Evolutionary conservation across 2,888 invertebrate species (phyloP), one percentile per base, ranked within the genome.

Genomic region (Sylvicola cinctus): DNA sequence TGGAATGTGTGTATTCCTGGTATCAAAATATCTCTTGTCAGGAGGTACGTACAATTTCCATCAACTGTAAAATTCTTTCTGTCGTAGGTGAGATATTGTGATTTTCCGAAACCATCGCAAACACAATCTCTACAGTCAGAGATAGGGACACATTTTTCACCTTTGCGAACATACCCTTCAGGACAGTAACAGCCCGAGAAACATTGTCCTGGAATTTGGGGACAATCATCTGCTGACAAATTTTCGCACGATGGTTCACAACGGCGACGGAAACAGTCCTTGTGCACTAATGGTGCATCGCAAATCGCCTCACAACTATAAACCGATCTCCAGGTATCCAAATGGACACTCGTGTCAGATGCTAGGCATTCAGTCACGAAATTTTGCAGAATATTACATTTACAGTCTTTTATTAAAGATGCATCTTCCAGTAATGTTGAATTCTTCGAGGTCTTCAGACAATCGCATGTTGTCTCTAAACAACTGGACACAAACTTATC

Each of bases 171-270:
- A 3, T 52, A 55, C 28, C 84, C 84, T 30, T 75, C 70, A 0
- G 84, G 33, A 44, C 85, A 85, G 58, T 78, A 84, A 54, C 85
- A 85, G 35, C 85, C 85, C 1, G 81, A 70, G 59, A 75, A 76
- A 54, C 83, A 85, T 30, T 67, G 63, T 25, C 75, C 70, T 12
- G 68, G 65, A 40, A 70, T 59, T 14, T 61, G 50, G 0, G 75
- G 70, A 42, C 81, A 81, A 36, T 54, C 54, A 32, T 67, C 65
- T 11, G 62, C 54, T 39, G 68, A 61, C 32, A 65, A 50, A 34
- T 69, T 66, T 30, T 70, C 63, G 50, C 90, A 90, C 1, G 74
- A 68, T 2, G 74, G 70, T 51, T 84, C 83, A 55, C 88, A 88
- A 37, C 69, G 64, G 36, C 69, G 67, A 44, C 75, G 71, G 58